Conservation (phyloP, 2,888 invertebrate genomes). For the Caenorhabditis doughertyi region DNA sequence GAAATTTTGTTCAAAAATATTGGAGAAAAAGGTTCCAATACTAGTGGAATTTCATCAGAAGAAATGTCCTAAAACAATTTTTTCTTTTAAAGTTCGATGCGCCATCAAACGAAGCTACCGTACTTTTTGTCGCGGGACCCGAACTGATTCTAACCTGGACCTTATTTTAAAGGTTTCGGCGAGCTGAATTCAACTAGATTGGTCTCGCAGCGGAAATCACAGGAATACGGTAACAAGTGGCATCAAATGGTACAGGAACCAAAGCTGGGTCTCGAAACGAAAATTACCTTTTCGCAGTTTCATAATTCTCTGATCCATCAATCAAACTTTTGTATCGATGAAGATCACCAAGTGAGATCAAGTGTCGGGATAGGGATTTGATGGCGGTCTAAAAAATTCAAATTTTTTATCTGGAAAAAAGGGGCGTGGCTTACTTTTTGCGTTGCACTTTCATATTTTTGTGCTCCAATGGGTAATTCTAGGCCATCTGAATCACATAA, state of each 20-base stretch:
- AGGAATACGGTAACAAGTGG: no score
- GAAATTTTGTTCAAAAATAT: no score
- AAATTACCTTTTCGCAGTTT: conserved; percentile 67
- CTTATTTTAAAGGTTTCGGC: neutral
- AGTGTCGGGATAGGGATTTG: conserved; percentile 90
- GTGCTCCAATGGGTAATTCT: conserved; percentile 27
- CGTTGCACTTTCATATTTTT: neutral
- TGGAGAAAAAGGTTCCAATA: no score
- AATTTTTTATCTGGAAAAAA: neutral
- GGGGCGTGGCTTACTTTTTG: conserved; percentile 15
- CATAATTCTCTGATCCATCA: conserved; percentile 88
- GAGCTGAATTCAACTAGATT: neutral
- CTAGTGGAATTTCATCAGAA: no score
- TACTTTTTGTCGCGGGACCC: no score
- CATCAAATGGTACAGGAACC: no score
- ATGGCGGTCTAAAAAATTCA: conserved; percentile 66
- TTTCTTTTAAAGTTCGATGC: no score
- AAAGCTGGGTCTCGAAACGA: no score
- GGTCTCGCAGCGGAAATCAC: conserved; percentile 87
- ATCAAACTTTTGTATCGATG: conserved; percentile 91
- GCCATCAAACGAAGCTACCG: no score
- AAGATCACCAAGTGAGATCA: conserved; percentile 93
- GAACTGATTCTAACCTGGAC: no score
- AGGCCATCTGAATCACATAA: neutral
- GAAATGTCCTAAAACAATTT: no score